Evolutionary conservation across 2,888 invertebrate species (phyloP).

Genomic region (Sphaerophoria taeniata): DNA sequence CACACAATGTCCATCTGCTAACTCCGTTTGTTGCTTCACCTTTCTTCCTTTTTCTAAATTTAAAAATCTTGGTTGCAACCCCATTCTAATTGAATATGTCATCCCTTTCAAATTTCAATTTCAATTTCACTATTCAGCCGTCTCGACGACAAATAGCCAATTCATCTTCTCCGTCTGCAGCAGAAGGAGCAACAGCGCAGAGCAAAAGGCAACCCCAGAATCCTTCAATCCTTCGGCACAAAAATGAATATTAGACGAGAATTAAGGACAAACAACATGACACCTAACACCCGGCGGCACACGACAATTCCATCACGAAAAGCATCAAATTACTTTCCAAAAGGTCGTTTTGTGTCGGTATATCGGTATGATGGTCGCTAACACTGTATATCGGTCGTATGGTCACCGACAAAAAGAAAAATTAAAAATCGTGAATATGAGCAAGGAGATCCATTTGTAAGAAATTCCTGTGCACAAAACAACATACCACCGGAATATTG

Average conservation of each 20-base stretch:
- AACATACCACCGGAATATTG: background rate
- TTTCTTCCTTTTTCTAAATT: conserved; percentile 1
- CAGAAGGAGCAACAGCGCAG: conserved; percentile 14
- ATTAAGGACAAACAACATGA: conserved; percentile 70
- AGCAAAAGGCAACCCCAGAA: background rate
- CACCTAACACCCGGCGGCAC: conserved; percentile 73
- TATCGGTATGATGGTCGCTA: conserved; percentile 31
- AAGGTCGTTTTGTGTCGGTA: conserved; percentile 36
- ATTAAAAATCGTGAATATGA: background rate
- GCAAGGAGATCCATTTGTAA: conserved; percentile 29
- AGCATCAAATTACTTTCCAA: conserved; percentile 63
- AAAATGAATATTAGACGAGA: conserved; percentile 61
- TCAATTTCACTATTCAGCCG: conserved; percentile 31
- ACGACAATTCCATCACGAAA: conserved; percentile 68
- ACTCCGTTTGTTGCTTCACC: background rate
- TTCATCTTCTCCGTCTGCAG: conserved; percentile 35
- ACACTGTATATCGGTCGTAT: conserved; percentile 11
- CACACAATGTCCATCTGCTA: background rate
- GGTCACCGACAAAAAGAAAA: conserved; percentile 46
- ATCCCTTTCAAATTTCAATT: conserved; percentile 53
- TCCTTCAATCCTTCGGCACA: conserved; percentile 47
- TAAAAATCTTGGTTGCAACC: conserved; percentile 7
- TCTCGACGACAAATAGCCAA: conserved; percentile 71
- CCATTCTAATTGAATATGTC: conserved; percentile 56
- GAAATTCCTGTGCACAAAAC: conserved; percentile 52